Evolutionary conservation across 2,888 invertebrate species (phyloP).

Genomic region (Ceriagrion tenellum): DNA sequence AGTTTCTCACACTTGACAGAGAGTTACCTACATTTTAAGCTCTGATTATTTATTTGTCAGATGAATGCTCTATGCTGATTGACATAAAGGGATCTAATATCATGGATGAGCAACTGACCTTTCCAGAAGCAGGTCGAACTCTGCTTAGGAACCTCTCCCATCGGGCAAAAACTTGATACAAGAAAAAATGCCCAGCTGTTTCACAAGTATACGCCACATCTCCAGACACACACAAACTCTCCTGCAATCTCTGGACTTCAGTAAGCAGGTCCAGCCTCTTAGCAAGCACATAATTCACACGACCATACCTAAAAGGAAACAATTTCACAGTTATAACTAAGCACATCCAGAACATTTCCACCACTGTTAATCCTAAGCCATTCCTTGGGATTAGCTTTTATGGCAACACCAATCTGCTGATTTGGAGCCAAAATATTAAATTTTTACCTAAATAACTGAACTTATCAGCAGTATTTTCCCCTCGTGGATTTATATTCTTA

Average conservation of each 20-base stretch:
- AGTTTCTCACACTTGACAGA: too few species aligned
- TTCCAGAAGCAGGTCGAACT: conserved; percentile 80
- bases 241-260: conserved; percentile 93
- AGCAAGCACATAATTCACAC: conserved; percentile 98
- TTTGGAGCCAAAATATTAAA: too few species aligned
- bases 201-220: conserved; percentile 99
- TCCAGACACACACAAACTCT: conserved; percentile 90
- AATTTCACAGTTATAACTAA: conserved; percentile 34
- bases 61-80: too few species aligned
- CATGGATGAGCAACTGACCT: conserved; percentile 73
- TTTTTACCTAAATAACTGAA: too few species aligned
- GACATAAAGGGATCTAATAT: too few species aligned
- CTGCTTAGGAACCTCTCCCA: conserved; percentile 93
- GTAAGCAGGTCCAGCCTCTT: conserved; percentile 93
- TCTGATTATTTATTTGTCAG: too few species aligned
- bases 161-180: conserved; percentile 93
- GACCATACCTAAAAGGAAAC: conserved; percentile 87
- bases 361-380: too few species aligned
- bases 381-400: too few species aligned
- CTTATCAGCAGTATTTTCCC: too few species aligned
- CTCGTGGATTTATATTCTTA: too few species aligned
- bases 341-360: neutral
- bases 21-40: too few species aligned
- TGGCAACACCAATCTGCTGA: too few species aligned
- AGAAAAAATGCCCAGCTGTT: conserved; percentile 98